Conservation (phyloP, 2,888 invertebrate genomes). For the Neocrepidodera transversa region DNA sequence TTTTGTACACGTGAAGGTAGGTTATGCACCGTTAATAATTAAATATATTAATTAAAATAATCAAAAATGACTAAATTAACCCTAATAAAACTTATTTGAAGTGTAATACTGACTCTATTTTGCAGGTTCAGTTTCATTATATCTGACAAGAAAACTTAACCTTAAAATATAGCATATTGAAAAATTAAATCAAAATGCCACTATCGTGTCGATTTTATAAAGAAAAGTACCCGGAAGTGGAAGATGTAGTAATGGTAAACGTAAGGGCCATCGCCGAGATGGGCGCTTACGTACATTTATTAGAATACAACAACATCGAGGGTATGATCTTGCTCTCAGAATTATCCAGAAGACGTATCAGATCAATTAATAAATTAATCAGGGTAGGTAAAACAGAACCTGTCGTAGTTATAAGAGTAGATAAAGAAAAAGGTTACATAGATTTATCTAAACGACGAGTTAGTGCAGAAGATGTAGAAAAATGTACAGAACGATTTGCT, state of each 20-base stretch:
- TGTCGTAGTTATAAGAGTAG: conserved; percentile 98
- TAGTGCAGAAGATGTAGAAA: conserved; percentile 96
- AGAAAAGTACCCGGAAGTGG: conserved; percentile 96
- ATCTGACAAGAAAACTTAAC: not conserved
- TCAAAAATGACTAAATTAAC: too few relatives aligned
- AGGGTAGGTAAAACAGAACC: conserved; percentile 98
- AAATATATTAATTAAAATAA: not conserved
- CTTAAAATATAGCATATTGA: conserved; percentile 9
- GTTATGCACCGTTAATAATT: not conserved
- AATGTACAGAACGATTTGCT: conserved; percentile 97
- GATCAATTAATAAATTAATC: conserved; percentile 99
- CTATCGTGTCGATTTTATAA: conserved; percentile 96
- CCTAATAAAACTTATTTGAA: not conserved
- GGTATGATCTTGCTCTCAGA: conserved; percentile 99
- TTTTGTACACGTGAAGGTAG: not conserved
- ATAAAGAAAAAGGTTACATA: conserved; percentile 99
- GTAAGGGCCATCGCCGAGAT: conserved; percentile 98
- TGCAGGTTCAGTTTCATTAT: not conserved
- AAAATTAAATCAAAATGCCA: conserved; percentile 69
- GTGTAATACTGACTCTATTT: not conserved
- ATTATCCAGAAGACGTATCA: conserved; percentile 95
- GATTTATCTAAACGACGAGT: conserved; percentile 99
- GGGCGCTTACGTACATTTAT: conserved; percentile 97
- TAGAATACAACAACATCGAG: conserved; percentile 99
- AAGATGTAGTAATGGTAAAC: conserved; percentile 99